Evolutionary conservation across 2,113 vertebrate genomes (phyloP), one percentile per base, ranked within the genome.

Genomic region (Myiagra hebetior): DNA sequence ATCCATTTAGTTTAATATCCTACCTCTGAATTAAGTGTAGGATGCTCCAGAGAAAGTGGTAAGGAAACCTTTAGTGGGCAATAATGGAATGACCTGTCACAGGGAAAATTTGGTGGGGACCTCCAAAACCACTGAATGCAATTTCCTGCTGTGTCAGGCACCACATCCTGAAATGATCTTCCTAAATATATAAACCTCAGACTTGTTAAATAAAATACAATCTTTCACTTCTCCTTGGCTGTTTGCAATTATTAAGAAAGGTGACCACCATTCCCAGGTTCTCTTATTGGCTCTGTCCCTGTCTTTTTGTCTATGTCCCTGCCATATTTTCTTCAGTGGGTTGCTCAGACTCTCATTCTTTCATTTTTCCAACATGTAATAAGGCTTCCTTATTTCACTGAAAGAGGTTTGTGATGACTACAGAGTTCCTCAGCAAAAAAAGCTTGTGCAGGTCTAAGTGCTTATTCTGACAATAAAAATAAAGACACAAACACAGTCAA

Each of bases 1-100:
- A 91, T 87, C 89, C 89, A 87, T 95, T 89, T 85, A 76, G 67
- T 85, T 85, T 77, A 94, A 93, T 87, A 82, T 87, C 75, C 62
- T 93, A 57, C 7, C 53, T 91, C 63, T 53, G 55, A 83, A 82
- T 91, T 88, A 90, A 73, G 42, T 63, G 67, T 35, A 26, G 1
- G 72, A 73, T 69, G 65, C 37, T 85, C 65, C 60, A 37, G 46
- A 87, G 67, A 64, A 93, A 93, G 42, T 21, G 62, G 37, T 27
- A 55, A 91, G 70, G 78, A 96, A 90, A 65, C 33, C 46, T 95
- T 89, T 76, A 83, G 57, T 63, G 62, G 46, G 67, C 75, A 87
- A 44, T 91, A 89, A 83, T 18, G 16, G 78, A 89, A 93, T 65
- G 75, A 87, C 59, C 42, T 94, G 59, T 87, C 89, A 88, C 17